phyloP scores from a whole-genome alignment of 2,113 vertebrate species.

The Chloebia gouldiae region DNA sequence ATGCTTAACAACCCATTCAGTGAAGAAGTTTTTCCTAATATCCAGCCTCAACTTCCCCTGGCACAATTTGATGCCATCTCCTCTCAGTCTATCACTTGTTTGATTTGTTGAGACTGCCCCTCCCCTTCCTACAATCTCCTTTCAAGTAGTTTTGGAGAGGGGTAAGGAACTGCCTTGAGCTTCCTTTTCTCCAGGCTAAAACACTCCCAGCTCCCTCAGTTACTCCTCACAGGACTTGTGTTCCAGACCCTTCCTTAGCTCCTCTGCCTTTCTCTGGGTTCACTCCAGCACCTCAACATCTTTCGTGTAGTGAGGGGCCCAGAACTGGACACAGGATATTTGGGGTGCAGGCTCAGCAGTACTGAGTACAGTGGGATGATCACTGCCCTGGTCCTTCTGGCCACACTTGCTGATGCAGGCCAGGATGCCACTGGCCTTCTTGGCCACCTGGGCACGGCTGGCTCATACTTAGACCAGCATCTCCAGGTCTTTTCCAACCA shows the following conservation, averaged over 20 bases:
- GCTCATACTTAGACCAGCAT: background rate
- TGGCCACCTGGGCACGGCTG: background rate
- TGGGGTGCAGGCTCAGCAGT: background rate
- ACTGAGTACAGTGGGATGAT: rapidly evolving
- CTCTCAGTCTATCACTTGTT: background rate
- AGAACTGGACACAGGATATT: background rate
- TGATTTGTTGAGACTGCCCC: background rate
- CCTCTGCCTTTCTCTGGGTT: background rate
- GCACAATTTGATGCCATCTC: background rate
- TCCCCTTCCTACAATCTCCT: background rate
- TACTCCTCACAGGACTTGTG: background rate
- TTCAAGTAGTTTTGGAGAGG: background rate
- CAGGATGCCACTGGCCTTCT: background rate
- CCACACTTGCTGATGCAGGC: background rate
- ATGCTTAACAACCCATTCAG: background rate
- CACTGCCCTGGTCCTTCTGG: background rate
- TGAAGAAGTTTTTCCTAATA: background rate
- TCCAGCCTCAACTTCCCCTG: background rate
- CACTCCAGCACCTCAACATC: rapidly evolving
- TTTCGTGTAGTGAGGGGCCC: rapidly evolving
- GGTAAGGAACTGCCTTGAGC: background rate
- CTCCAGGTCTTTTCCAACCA: background rate
- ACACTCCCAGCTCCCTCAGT: background rate
- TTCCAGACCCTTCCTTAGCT: background rate
- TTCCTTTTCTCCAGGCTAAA: background rate